These are phyloP conservation scores for Casuarius casuarius DNA, from an alignment of 2,113 vertebrate genomes.

Conservation along the genomic window DNA sequence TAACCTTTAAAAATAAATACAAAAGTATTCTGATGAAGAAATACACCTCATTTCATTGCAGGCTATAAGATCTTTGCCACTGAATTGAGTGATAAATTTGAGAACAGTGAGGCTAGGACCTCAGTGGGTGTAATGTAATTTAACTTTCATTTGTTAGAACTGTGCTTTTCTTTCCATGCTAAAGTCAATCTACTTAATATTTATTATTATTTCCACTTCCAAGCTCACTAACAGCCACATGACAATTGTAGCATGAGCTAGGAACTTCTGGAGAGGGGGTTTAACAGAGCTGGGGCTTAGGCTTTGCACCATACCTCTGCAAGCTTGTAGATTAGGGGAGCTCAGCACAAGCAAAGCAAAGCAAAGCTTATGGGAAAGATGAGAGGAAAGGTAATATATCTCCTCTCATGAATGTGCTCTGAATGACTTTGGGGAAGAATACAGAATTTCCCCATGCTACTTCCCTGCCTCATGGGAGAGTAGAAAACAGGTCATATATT, in stretches of 20 bases:
- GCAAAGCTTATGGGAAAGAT: not conserved
- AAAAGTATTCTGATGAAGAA: not conserved
- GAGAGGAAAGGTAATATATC: not conserved
- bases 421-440: not conserved
- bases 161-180: not conserved
- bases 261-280: not conserved
- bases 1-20: not conserved
- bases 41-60: not conserved
- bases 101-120: not conserved
- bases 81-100: not conserved
- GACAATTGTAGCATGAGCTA: not conserved
- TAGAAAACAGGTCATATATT: not conserved
- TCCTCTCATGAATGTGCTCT: not conserved
- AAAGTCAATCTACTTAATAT: not conserved
- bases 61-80: not conserved
- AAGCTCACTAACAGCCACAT: not conserved
- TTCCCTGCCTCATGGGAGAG: not conserved
- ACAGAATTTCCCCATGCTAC: not conserved
- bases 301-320: not conserved
- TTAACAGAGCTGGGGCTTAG: not conserved
- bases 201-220: not conserved
- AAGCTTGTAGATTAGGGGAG: not conserved
- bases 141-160: not conserved
- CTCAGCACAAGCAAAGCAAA: not conserved
- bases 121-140: not conserved